These are phyloP conservation scores for Phymatocera aterrima DNA, from an alignment of 2,888 invertebrate genomes.

Conservation along the genomic window DNA sequence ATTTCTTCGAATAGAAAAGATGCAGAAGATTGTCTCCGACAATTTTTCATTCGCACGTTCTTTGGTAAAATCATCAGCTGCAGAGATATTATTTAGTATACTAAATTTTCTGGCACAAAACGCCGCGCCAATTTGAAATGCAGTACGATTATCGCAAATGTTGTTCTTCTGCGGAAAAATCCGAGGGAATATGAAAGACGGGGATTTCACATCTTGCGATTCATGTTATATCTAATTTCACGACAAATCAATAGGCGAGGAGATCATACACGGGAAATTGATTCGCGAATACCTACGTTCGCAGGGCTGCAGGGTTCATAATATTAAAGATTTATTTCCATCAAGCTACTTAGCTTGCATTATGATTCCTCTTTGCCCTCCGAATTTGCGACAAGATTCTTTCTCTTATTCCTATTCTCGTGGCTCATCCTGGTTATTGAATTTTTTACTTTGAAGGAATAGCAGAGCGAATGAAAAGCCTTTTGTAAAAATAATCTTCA, in stretches of 20 bases:
- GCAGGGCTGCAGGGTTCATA: neutral
- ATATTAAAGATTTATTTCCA: slow-evolving; percentile 28
- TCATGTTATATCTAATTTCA: neutral
- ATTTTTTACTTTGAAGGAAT: slow-evolving; percentile 25
- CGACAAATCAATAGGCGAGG: neutral
- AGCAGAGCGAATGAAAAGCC: slow-evolving; percentile 9
- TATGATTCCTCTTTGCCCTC: neutral
- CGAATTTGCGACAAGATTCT: neutral
- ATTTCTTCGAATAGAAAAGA: neutral
- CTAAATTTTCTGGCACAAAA: neutral
- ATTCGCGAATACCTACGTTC: too few relatives aligned
- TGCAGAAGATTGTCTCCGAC: neutral
- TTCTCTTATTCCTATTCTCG: neutral
- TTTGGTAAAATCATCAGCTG: neutral
- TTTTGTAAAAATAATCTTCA: slow-evolving; percentile 7
- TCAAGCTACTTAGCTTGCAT: slow-evolving; percentile 23
- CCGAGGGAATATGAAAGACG: neutral
- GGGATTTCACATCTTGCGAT: neutral
- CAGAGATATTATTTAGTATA: neutral
- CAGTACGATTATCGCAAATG: neutral
- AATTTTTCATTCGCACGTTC: neutral
- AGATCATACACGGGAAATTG: neutral
- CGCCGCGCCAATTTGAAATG: too few relatives aligned
- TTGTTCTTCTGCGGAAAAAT: neutral
- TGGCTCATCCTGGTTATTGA: neutral